Base-by-base conservation (phyloP, 2,888 invertebrate genomes). In the Anoplius nigerrimus region DNA sequence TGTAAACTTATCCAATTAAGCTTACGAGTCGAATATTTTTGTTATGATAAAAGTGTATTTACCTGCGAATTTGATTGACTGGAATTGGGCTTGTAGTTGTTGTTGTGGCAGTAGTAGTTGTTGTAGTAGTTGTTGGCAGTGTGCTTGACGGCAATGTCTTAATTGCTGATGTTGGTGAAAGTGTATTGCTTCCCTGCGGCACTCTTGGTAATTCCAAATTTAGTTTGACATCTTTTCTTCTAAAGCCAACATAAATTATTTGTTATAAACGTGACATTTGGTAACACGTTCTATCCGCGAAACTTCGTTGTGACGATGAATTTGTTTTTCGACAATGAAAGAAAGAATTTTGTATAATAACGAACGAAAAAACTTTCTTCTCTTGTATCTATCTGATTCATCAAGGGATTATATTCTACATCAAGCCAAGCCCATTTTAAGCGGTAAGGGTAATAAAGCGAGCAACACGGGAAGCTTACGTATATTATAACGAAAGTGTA, bases 71-170 rank as follows among this genome's bases (percentile, higher is more conserved):
- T 80, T 88, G 88, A 80, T 85, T 88, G 48, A 85, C 88, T 85
- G 90, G 90, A 87, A 90, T 90, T 84, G 90, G 90, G 89, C 90
- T 91, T 74, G 88, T 87, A 75, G 89, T 87, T 72, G 88, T 85
- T 51, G 82, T 88, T 72, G 90, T 88, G 82, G 89, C 89, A 86
- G 90, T 90, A 85, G 91, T 89, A 75, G 88, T 82, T 75, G 88
- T 81, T 76, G 89, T 84, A 80, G 88, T 82, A 81, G 88, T 84
- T 75, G 74, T 75, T 60, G 82, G 82, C 70, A 77, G 69, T 62
- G 89, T 83, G 76, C 82, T 66, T 56, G 84, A 84, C 69, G 84
- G 79, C 62, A 85, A 82, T 74, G 86, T 86, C 74, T 84, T 86
- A 27, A 83, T 75, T 69, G 81, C 79, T 18, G 84, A 82, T 60